phyloP scores from a whole-genome alignment of 2,113 vertebrate genomes.

The Rafetus swinhoei region DNA sequence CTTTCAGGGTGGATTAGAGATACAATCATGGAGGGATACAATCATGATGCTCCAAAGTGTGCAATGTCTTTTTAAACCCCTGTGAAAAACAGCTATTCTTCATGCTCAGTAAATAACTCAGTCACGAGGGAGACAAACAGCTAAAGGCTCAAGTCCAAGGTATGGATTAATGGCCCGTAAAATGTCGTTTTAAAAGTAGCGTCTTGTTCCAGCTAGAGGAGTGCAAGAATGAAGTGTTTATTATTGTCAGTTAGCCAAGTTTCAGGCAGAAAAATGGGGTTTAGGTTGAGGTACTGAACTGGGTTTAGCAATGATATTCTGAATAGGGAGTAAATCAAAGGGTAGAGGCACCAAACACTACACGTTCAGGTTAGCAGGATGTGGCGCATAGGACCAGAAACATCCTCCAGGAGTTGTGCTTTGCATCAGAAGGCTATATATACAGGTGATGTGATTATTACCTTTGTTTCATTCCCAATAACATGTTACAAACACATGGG shows the following conservation, averaged over 20 bases:
- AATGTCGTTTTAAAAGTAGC: constrained; percentile 53
- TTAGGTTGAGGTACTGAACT: constrained; percentile 23
- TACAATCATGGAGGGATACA: constrained; percentile 45
- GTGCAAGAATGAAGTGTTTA: constrained; percentile 60
- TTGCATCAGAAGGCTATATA: neutral
- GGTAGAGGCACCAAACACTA: neutral
- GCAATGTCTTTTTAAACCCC: constrained; percentile 16
- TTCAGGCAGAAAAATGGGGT: constrained; percentile 59
- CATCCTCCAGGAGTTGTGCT: neutral
- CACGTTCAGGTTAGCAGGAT: constrained; percentile 2
- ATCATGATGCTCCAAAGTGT: constrained; percentile 30
- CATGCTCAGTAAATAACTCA: constrained; percentile 61
- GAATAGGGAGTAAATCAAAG: constrained; percentile 65
- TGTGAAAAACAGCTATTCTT: constrained; percentile 47
- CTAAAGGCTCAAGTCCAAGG: constrained; percentile 54
- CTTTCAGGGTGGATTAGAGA: constrained; percentile 70
- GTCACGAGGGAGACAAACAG: constrained; percentile 59
- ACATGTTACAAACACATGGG: constrained; percentile 8
- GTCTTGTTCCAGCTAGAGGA: constrained; percentile 41
- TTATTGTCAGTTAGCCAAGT: constrained; percentile 49
- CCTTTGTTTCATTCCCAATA: neutral
- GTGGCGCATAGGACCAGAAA: neutral
- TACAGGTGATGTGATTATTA: neutral
- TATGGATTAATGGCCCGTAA: constrained; percentile 74
- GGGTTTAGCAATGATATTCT: constrained; percentile 56